Base-by-base conservation (phyloP, 1,140 invertebrate genomes). In the Mamestra configurata region DNA sequence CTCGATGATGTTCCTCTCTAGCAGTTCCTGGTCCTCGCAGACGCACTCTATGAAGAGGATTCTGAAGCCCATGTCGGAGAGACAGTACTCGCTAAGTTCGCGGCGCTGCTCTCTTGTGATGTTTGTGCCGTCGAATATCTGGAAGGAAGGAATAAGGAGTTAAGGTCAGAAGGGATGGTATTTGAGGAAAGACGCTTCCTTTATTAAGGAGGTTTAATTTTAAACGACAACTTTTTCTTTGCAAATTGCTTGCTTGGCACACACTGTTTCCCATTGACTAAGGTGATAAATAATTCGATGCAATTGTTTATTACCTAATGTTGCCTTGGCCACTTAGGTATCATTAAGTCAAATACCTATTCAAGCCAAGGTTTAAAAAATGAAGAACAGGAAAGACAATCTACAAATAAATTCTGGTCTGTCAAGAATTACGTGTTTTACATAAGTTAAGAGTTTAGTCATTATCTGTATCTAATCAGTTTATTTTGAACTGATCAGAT, bases 91-190 rank as follows among this genome's bases (percentile, higher is more conserved):
- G 83, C 97, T 96, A 27, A 99, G 96, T 81, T 98, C 96, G 76
- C 97, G 95, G 27, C 99, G 96, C 79, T 98, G 97, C 46, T 97
- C 96, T 55, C 96, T 94, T 0, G 98, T 98, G 55, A 98, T 98
- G 91, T 99, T 98, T 5, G 98, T 99, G 6, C 98, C 98, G 96
- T 99, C 99, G 88, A 99, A 97, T 80, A 99, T 98, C 98, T 98
- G 90, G 7, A 96, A 94, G 20, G n/a, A 55, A 22, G 20, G 5
- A 46, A 10, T 18, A 24, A 3, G 53, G 22, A 8, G 22, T 24
- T 22, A 13, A 13, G 22, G 13, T 55, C 20, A 55, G 22, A 55
- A 3, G 1, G 1, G 27, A 31, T 31, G 27, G 27, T 3, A 5
- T 31, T 1, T 31, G 27, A 55, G 51, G 22, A 55, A 55, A 24